phyloP scores from a whole-genome alignment of 2,888 invertebrate genomes.

The Horisme vitalbata region DNA sequence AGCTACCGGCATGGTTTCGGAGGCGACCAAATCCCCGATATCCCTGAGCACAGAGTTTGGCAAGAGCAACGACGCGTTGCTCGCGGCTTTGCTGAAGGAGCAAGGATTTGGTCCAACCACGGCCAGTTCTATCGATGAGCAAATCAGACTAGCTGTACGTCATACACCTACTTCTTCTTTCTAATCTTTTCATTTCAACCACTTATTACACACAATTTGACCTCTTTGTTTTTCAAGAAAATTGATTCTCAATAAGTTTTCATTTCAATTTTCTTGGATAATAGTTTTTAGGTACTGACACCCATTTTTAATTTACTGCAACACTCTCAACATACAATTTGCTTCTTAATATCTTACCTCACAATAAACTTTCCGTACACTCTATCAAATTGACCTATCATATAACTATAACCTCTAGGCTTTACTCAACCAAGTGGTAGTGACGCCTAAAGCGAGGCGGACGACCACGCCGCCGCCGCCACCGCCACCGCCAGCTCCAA shows the following conservation, averaged over 20 bases:
- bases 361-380: constrained; percentile 27
- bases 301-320: constrained; percentile 5
- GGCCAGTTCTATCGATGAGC: constrained; percentile 84
- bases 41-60: constrained; percentile 81
- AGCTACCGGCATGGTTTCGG: constrained; percentile 63
- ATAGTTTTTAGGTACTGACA: no score
- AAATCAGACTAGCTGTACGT: constrained; percentile 83
- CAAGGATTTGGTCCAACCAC: constrained; percentile 89
- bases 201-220: constrained; percentile 5
- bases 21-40: constrained; percentile 69
- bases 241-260: neutral
- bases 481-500: constrained; percentile 69
- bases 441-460: constrained; percentile 75
- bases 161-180: constrained; percentile 32
- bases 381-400: constrained; percentile 39
- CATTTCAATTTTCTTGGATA: neutral
- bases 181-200: constrained; percentile 24
- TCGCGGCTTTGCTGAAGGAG: constrained; percentile 87
- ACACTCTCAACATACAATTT: constrained; percentile 2
- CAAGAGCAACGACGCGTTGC: constrained; percentile 86
- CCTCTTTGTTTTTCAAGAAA: constrained; percentile 3
- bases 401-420: constrained; percentile 76
- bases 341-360: constrained; percentile 24
- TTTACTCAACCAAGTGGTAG: constrained; percentile 83
- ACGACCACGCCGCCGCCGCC: constrained; percentile 63